Conservation (phyloP, 2,888 invertebrate species). For the Pteria penguin region DNA sequence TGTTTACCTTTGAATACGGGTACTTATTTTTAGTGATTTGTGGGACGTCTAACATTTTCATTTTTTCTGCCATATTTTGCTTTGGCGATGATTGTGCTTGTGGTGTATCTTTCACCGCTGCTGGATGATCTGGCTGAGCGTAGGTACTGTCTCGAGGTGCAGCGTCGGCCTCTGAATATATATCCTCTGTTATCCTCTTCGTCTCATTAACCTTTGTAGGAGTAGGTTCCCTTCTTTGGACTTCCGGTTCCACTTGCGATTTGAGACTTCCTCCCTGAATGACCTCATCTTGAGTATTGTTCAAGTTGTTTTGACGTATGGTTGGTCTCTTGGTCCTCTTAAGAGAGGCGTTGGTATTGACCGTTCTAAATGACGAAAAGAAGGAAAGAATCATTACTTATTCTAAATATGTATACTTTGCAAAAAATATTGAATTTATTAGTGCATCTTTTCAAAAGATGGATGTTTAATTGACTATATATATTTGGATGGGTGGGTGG, state of each 20-base stretch:
- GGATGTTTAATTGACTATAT: no score
- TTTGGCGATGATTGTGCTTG: neutral
- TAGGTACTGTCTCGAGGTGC: neutral
- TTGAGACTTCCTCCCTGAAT: neutral
- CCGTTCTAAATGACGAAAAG: no score
- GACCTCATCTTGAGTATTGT: neutral
- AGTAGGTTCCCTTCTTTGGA: no score
- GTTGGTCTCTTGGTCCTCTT: neutral
- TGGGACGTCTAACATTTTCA: neutral
- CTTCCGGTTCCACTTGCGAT: no score
- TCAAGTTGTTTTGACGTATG: neutral
- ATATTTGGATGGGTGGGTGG: no score
- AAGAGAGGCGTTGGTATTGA: neutral
- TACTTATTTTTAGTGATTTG: constrained; percentile 3
- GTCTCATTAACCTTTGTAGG: neutral
- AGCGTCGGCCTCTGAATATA: neutral
- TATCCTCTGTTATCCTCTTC: neutral
- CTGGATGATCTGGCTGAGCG: neutral
- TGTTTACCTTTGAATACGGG: constrained; percentile 16
- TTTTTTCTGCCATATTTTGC: neutral
- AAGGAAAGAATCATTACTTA: no score
- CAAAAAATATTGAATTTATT: no score
- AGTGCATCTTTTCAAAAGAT: no score
- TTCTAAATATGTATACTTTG: no score
- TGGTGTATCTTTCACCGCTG: neutral